Evolutionary conservation across 2,797 vertebrate species (phyloP).

Genomic region (Austrolebias charrua): DNA sequence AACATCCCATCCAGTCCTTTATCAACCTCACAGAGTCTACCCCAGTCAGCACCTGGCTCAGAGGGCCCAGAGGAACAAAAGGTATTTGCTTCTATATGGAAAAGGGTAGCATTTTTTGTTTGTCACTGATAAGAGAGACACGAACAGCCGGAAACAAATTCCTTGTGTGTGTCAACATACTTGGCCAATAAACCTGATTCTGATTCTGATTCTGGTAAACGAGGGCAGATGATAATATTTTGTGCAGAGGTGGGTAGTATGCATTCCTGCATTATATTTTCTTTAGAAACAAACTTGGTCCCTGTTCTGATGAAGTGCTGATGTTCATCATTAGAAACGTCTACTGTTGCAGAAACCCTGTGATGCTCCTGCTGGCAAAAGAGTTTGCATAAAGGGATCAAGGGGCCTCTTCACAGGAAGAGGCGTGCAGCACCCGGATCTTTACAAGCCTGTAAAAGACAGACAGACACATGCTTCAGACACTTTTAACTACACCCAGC

Average conservation of each 20-base stretch:
- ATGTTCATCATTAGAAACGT: slow-evolving; percentile 49
- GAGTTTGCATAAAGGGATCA: slow-evolving; percentile 77
- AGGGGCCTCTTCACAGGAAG: slow-evolving; percentile 68
- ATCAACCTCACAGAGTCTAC: slow-evolving; percentile 41
- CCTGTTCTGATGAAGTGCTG: slow-evolving; percentile 44
- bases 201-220: no score
- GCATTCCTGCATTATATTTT: not conserved
- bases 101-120: no score
- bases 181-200: no score
- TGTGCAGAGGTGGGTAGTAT: no score
- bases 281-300: slow-evolving; percentile 36
- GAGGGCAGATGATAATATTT: no score
- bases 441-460: slow-evolving; percentile 80
- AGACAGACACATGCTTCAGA: slow-evolving; percentile 76
- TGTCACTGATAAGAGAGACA: no score
- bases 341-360: slow-evolving; percentile 56
- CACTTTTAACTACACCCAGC: slow-evolving; percentile 77
- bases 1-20: slow-evolving; percentile 63
- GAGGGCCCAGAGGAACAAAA: slow-evolving; percentile 65
- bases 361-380: slow-evolving; percentile 77
- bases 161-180: no score
- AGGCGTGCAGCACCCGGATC: slow-evolving; percentile 66
- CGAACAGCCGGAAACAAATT: no score
- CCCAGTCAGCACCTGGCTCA: slow-evolving; percentile 57
- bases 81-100: slow-evolving; percentile 57